phyloP scores from a whole-genome alignment of 2,888 invertebrate genomes.

The Standfussiana lucernea region DNA sequence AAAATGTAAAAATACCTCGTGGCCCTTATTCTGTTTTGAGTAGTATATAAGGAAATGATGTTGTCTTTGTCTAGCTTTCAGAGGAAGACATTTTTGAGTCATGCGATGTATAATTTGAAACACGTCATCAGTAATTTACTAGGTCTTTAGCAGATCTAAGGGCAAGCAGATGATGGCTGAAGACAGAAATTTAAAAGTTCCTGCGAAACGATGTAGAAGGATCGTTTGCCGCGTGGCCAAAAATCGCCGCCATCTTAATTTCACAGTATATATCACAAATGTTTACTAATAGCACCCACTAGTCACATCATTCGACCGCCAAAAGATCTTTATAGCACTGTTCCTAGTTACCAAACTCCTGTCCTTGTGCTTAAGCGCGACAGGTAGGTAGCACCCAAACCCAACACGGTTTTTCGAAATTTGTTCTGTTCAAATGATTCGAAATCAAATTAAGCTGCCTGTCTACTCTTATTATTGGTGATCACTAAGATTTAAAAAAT shows the following conservation, averaged over 20 bases:
- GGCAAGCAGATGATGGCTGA: too few species aligned
- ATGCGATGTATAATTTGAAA: neutral
- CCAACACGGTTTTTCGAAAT: too few species aligned
- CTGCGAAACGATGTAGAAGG: neutral
- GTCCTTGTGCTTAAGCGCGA: too few species aligned
- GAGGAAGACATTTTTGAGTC: conserved; percentile 12
- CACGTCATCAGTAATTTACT: neutral
- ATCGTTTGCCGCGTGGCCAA: neutral
- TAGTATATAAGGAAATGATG: conserved; percentile 18
- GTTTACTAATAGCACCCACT: neutral
- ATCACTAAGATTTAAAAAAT: neutral
- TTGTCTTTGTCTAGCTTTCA: conserved; percentile 12
- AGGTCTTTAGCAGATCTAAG: neutral
- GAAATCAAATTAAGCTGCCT: neutral
- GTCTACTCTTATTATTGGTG: neutral
- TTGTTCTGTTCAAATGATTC: too few species aligned
- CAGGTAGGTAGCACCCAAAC: too few species aligned
- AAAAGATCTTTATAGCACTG: neutral
- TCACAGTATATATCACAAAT: neutral
- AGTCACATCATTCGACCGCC: neutral
- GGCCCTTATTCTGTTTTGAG: too few species aligned
- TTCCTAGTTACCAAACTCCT: neutral
- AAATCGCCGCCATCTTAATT: neutral
- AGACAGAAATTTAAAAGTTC: neutral
- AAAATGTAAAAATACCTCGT: too few species aligned